Evolutionary conservation across 2,888 invertebrate species (phyloP), one percentile per base, ranked within the genome.

Genomic region (Xestia ashworthii): DNA sequence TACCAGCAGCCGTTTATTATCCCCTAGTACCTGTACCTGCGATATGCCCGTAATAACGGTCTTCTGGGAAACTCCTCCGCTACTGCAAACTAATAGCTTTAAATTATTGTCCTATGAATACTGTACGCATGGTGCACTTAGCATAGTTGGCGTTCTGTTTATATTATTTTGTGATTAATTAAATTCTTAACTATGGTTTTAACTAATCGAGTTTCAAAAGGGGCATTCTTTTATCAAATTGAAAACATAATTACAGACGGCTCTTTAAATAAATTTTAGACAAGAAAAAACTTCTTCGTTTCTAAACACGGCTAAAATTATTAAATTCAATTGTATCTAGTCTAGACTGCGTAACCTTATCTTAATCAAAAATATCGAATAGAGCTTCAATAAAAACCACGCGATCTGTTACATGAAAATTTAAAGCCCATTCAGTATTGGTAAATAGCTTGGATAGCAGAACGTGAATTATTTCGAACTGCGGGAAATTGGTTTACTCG

Each of bases 401-500:
- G 41, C 71, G 69, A 66, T 60, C 48, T 41, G 68, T 72, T 76
- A 81, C 60, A 78, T 50, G 68, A 78, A 80, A 66, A 75, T 74
- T 66, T 55, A 32, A 83, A 76, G 71, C n/a, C 60, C 48, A 78
- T 85, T 76, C 66, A 41, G 68, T 78, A 76, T 84, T 78, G 74
- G 76, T 80, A 83, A 82, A 88, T 88, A 86, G 83, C 84, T 85
- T 65, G 83, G 65, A 82, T 86, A 71, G 84, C 84, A 82, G 81
- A 76, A 80, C 72, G 76, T 81, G 81, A 85, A 87, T 84, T 84
- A 89, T 91, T 88, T 89, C 83, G 85, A 90, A 84, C 86, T 85
- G 87, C 86, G 90, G 92, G 91, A 94, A 95, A 94, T 94, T 93
- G 92, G 91, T 92, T 92, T 89, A 92, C 89, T 93, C 89, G 93